Conservation (phyloP, 2,113 vertebrate genomes). For the Gasterosteus aculeatus region DNA sequence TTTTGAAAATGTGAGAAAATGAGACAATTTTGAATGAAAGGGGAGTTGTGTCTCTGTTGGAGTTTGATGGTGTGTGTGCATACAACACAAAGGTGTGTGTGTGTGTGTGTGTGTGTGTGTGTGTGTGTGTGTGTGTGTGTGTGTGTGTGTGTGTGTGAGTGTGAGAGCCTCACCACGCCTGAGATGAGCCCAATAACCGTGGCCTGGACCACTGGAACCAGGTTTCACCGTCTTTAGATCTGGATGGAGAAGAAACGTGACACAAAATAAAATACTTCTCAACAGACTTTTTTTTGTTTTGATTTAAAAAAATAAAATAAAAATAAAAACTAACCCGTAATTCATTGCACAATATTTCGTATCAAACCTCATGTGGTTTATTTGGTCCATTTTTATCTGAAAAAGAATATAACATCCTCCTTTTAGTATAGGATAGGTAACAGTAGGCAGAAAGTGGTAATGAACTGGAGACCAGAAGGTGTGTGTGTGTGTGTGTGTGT, state of each 20-base stretch:
- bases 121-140: neutral
- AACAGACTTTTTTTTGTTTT: slow-evolving; percentile 2
- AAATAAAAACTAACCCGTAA: neutral
- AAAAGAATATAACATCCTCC: slow-evolving; percentile 17
- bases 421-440: slow-evolving; percentile 21
- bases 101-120: slow-evolving; percentile 40
- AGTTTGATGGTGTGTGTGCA: slow-evolving; percentile 69
- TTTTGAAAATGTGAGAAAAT: slow-evolving; percentile 28
- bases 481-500: too few relatives aligned
- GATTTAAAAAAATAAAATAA: too few relatives aligned
- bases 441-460: slow-evolving; percentile 69
- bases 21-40: slow-evolving; percentile 46
- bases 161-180: slow-evolving; percentile 62
- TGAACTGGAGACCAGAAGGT: slow-evolving; percentile 65
- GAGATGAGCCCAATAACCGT: slow-evolving; percentile 75
- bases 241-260: slow-evolving; percentile 54
- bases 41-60: slow-evolving; percentile 62
- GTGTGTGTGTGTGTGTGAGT: slow-evolving; percentile 10
- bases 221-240: slow-evolving; percentile 67
- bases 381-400: neutral
- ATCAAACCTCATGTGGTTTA: neutral
- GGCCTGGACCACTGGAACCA: slow-evolving; percentile 56
- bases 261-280: slow-evolving; percentile 46
- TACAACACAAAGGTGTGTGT: slow-evolving; percentile 47
- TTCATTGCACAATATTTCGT: neutral